phyloP scores from a whole-genome alignment of 2,113 vertebrate species.

The Tenebrosternarchus preto region DNA sequence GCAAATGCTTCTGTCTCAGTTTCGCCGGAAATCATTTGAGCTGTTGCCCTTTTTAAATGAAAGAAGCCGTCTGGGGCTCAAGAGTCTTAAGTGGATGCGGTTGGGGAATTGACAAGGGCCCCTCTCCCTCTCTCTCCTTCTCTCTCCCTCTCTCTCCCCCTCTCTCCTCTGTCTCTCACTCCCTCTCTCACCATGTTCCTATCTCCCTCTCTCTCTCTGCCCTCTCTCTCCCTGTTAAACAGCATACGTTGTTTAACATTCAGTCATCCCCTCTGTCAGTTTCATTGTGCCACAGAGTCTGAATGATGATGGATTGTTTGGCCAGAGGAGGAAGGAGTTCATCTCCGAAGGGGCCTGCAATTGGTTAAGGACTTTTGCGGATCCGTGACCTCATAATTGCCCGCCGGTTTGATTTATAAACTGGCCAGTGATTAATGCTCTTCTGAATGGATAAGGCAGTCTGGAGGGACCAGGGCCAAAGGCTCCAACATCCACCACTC shows the following conservation, averaged over 20 bases:
- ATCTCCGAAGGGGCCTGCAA: constrained; percentile 83
- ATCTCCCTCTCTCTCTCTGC: constrained; percentile 57
- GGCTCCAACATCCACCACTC: constrained; percentile 79
- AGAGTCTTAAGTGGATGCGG: constrained; percentile 66
- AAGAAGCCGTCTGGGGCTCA: constrained; percentile 70
- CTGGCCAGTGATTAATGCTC: constrained; percentile 92
- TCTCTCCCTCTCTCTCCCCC: constrained; percentile 54
- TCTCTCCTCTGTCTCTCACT: constrained; percentile 54
- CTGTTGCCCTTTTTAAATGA: constrained; percentile 60
- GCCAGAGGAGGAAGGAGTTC: constrained; percentile 81
- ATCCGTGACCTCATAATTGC: constrained; percentile 84
- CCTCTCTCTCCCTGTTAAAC: constrained; percentile 51
- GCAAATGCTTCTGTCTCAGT: constrained; percentile 71
- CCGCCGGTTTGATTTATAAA: constrained; percentile 93
- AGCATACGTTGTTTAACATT: constrained; percentile 74
- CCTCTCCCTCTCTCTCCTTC: constrained; percentile 31
- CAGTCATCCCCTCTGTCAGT: constrained; percentile 78
- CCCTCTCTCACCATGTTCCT: constrained; percentile 43
- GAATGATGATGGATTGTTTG: constrained; percentile 93
- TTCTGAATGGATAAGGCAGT: constrained; percentile 94
- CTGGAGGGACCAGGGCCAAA: constrained; percentile 76
- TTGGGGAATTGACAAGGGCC: constrained; percentile 68
- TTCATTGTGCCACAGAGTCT: constrained; percentile 79
- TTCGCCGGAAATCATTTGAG: constrained; percentile 76
- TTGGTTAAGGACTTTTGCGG: constrained; percentile 93